Evolutionary conservation across 2,888 invertebrate species (phyloP), one percentile per base, ranked within the genome.

Genomic region (Argynnis bischoffii): DNA sequence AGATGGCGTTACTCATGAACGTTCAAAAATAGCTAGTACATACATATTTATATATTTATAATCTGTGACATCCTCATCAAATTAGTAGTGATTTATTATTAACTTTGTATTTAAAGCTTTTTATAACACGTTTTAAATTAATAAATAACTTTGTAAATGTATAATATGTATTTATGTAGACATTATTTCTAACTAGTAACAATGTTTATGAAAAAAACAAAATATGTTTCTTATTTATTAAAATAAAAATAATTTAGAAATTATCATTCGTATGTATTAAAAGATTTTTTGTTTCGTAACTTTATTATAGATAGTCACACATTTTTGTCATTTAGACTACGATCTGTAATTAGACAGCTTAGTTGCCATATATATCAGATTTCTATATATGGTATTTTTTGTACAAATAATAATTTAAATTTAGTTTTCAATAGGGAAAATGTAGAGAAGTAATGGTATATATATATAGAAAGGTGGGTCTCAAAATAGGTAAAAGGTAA

Each of bases 401-500:
- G 66, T 66, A 66, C 66, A 66, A 66, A 65, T 65, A 50, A 31
- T 66, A 66, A 53, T 59, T 54, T 59, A 55, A 60, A 60, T 55
- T 48, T 60, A 35, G 50, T 66, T 61, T 66, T 41, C 35, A 55
- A 55, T 61, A 67, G 55, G 61, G 64, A 59, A 60, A 59, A 59
- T 53, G 21, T 63, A 55, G 60, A 59, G 50, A 56, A 35, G 69
- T 64, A 69, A 72, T 67, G 48, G 71, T 35, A 67, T 73, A 60
- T 69, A 60, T 69, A 69, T 77, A 76, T 75, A 75, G 78, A 76
- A 82, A 79, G 71, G 77, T 82, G 86, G 86, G 87, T 87, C 87
- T 86, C 85, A 87, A 86, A 78, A 70, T 83, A 85, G 80, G 81
- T 81, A 83, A 82, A 81, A 77, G 78, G 78, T 76, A 76, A 75